These are phyloP conservation scores for Suncus etruscus DNA, from an alignment of 2,113 vertebrate genomes.

Conservation along the genomic window DNA sequence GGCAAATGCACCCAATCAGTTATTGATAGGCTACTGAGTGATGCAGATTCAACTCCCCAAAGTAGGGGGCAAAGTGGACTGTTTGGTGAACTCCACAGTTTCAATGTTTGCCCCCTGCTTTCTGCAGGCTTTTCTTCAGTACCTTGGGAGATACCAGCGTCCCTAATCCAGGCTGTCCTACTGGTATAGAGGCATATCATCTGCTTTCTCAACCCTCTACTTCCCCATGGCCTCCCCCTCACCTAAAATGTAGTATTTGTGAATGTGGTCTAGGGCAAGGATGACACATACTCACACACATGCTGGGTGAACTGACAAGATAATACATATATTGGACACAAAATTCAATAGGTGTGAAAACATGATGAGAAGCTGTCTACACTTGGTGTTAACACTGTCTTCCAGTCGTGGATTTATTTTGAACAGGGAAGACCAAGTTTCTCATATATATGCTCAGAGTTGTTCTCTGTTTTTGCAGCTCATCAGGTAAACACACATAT, in stretches of 20 bases:
- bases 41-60: too few species aligned
- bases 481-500: neutral
- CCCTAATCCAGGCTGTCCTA: too few species aligned
- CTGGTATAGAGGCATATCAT: too few species aligned
- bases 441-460: neutral
- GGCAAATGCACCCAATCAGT: too few species aligned
- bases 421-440: rapidly evolving
- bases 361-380: neutral
- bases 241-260: neutral
- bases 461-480: neutral
- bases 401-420: neutral
- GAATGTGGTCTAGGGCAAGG: neutral
- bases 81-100: too few species aligned
- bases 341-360: neutral
- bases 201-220: rapidly evolving
- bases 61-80: too few species aligned
- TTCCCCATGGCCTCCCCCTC: rapidly evolving
- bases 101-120: too few species aligned
- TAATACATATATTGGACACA: neutral
- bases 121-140: too few species aligned
- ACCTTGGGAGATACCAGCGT: too few species aligned
- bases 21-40: neutral
- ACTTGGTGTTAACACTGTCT: too few species aligned
- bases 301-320: too few species aligned
- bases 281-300: neutral